A percentile compares a stretch with the other conserved stretches of the same genome.
These are phyloP conservation scores for Coptodon bakossiorum DNA, from an alignment of 2,113 vertebrate genomes.

Conservation along the genomic window DNA sequence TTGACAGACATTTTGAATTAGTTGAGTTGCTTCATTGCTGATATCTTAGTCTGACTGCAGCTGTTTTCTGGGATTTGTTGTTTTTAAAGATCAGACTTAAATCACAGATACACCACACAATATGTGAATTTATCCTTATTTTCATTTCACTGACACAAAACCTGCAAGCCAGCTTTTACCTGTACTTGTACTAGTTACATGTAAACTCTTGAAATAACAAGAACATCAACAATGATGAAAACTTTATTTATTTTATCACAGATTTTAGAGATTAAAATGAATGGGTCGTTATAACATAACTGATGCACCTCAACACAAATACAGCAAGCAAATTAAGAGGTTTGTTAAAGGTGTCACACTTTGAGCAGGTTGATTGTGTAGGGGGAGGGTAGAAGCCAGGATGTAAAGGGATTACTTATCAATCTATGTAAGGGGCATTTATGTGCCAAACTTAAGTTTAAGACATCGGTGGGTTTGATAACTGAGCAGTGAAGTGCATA, in stretches of 20 bases:
- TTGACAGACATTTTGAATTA: not conserved
- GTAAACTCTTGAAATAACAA: not conserved
- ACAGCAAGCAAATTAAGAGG: not conserved
- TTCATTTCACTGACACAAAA: not conserved
- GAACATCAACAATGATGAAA: not conserved
- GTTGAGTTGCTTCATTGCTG: not conserved
- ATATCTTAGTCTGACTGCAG: not conserved
- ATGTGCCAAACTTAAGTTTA: not conserved
- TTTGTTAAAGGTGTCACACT: conserved; percentile 10
- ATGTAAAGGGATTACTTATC: conserved; percentile 3
- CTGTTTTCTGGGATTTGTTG: not conserved
- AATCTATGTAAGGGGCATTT: not conserved
- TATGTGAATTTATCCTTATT: not conserved
- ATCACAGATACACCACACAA: not conserved
- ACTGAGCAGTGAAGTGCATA: not conserved
- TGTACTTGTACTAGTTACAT: not conserved
- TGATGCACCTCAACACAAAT: not conserved
- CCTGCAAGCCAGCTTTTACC: not conserved
- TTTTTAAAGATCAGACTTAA: not conserved
- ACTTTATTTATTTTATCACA: not conserved
- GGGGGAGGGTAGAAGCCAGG: not conserved
- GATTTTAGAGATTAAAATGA: not conserved
- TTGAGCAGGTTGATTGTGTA: not conserved
- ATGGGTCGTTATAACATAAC: not conserved
- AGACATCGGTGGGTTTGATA: not conserved